phyloP scores from a whole-genome alignment of 2,797 vertebrate genomes.

The Mareca penelope region DNA sequence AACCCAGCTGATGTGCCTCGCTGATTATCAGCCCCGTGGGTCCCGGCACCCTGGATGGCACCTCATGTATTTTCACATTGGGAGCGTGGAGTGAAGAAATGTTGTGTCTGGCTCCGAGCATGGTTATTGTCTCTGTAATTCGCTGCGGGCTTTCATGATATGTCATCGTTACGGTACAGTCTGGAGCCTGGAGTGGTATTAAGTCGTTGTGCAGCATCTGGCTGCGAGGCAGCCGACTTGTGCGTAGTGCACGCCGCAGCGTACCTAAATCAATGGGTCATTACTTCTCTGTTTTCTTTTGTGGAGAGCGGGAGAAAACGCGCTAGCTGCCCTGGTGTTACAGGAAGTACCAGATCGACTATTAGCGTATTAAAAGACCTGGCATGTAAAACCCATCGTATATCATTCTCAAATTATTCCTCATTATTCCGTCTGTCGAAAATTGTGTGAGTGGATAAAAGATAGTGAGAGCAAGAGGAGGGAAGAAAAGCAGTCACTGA shows the following conservation, averaged over 20 bases:
- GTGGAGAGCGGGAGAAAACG: background rate
- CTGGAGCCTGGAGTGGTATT: background rate
- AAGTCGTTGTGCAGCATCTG: background rate
- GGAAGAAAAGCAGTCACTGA: background rate
- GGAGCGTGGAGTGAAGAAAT: background rate
- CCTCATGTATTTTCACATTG: fast-evolving
- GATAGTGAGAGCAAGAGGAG: background rate
- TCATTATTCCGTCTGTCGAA: background rate
- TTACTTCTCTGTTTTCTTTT: background rate
- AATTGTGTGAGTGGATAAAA: background rate
- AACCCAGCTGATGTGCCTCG: fast-evolving
- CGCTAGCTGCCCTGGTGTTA: background rate
- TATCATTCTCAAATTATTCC: background rate
- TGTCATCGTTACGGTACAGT: background rate
- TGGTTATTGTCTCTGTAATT: background rate
- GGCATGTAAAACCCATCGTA: background rate
- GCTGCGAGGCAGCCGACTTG: background rate
- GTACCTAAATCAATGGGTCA: background rate
- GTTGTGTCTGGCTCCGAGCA: background rate
- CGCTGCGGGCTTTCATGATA: background rate
- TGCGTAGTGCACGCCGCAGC: fast-evolving
- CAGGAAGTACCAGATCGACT: background rate
- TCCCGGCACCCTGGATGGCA: fast-evolving
- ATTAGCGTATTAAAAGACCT: background rate
- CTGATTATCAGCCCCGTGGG: background rate